Evolutionary conservation across 2,888 invertebrate genomes (phyloP).

Genomic region (Notodonta dromedarius): DNA sequence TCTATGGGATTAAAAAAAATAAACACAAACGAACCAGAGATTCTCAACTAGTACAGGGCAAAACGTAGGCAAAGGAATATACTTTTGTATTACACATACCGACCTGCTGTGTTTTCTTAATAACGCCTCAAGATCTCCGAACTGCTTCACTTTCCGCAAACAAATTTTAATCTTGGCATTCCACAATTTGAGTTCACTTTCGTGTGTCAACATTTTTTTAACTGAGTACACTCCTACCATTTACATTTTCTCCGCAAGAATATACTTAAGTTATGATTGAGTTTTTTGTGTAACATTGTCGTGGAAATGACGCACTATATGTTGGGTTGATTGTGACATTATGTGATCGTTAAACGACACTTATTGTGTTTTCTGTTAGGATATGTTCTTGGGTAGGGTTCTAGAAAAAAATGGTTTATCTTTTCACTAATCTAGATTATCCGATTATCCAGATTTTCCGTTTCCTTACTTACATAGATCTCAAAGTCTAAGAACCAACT

Average conservation of each 20-base stretch:
- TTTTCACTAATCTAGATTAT: too few relatives aligned
- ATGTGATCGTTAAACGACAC: slow-evolving; percentile 2
- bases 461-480: too few relatives aligned
- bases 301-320: slow-evolving; percentile 30
- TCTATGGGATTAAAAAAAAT: slow-evolving; percentile 11
- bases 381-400: too few relatives aligned
- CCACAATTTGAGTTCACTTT: slow-evolving; percentile 34
- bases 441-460: too few relatives aligned
- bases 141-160: slow-evolving; percentile 23
- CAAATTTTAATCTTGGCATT: slow-evolving; percentile 39
- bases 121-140: slow-evolving; percentile 42
- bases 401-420: too few relatives aligned
- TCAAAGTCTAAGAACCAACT: too few relatives aligned
- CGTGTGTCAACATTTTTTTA: slow-evolving; percentile 28
- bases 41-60: slow-evolving; percentile 24
- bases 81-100: slow-evolving; percentile 62
- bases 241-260: slow-evolving; percentile 36
- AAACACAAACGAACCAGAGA: slow-evolving; percentile 13
- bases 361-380: not conserved
- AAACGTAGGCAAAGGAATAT: slow-evolving; percentile 57
- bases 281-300: slow-evolving; percentile 37
- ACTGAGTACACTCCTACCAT: slow-evolving; percentile 31
- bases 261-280: slow-evolving; percentile 40
- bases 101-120: slow-evolving; percentile 56
- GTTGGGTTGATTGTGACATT: slow-evolving; percentile 28